phyloP scores from a whole-genome alignment of 2,113 vertebrate species.

The Leptobrachium leishanense region DNA sequence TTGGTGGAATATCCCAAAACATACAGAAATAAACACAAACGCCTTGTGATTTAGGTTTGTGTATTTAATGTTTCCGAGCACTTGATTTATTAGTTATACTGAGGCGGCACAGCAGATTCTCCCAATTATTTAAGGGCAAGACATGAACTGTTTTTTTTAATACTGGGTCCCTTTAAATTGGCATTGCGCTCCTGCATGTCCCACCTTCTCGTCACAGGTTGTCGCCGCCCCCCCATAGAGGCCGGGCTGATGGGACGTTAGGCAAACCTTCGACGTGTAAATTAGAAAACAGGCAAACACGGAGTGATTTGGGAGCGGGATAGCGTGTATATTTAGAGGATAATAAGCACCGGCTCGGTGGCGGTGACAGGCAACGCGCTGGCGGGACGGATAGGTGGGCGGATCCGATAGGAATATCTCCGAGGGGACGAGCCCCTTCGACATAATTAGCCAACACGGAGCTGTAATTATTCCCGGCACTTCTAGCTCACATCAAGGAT shows the following conservation, averaged over 20 bases:
- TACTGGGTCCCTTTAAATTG: too few species aligned
- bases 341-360: constrained; percentile 28
- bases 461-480: constrained; percentile 42
- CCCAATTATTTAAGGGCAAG: too few species aligned
- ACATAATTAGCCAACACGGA: constrained; percentile 21
- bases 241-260: background rate
- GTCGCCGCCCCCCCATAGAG: too few species aligned
- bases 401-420: background rate
- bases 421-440: constrained; percentile 23
- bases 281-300: background rate
- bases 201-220: too few species aligned
- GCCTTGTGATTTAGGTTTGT: too few species aligned
- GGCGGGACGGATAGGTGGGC: constrained; percentile 19
- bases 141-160: too few species aligned
- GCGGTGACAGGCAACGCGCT: background rate
- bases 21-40: too few species aligned
- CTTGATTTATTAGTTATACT: too few species aligned
- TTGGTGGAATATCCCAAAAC: too few species aligned
- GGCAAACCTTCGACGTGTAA: background rate
- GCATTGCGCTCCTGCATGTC: too few species aligned
- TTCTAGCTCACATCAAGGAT: constrained; percentile 31
- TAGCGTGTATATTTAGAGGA: constrained; percentile 27
- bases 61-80: too few species aligned
- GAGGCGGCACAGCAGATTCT: too few species aligned
- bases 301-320: background rate